Evolutionary conservation across 2,888 invertebrate genomes (phyloP), one percentile per base, ranked within the genome.

Genomic region (Mythimna lalbum): DNA sequence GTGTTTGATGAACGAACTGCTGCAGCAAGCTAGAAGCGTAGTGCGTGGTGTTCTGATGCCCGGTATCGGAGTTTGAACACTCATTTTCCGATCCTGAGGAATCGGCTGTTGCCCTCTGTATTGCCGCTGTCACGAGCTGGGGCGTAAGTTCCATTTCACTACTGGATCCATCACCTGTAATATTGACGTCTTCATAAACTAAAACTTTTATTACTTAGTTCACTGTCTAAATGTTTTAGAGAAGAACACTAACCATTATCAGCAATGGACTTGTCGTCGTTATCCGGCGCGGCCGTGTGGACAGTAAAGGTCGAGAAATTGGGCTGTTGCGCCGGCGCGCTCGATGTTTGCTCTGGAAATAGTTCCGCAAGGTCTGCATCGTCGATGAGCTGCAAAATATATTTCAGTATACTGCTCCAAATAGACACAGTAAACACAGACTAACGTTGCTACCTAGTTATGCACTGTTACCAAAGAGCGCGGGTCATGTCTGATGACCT

Each of bases 1-100:
- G 97, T 0, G 98, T 98, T 91, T 98, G 98, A 63, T 97, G 98
- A 73, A 97, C 98, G 87, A 98, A 98, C 88, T 98, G 98, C 89
- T 98, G 98, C 75, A 98, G 91, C 76, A 98, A 91, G 67, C 97
- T 97, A 21, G 98, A 97, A 73, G 98, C 97, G 89, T 98, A 97
- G 87, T 97, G 97, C 21, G 97, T 96, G 59, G 96, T 96, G 80
- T 93, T 95, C 81, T 93, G 95, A 85, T 96, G 96, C 77, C 97
- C 95, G 69, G 94, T 88, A 74, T 94, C 96, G 4, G 96, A 95
- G 78, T 96, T 96, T 0, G 96, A 96, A 81, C 95, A 96, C 89
- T 98, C 98, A 73, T 97, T 97, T 89, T 98, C 98, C 4, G 97
- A 98, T 50, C 97, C 97, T 55, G 97, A 97, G 67, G 97, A 97